Percentiles rank a stretch among this genome's conserved stretches.
Conservation (phyloP, 2,797 vertebrate species). For the Microctenopoma lineatum region DNA sequence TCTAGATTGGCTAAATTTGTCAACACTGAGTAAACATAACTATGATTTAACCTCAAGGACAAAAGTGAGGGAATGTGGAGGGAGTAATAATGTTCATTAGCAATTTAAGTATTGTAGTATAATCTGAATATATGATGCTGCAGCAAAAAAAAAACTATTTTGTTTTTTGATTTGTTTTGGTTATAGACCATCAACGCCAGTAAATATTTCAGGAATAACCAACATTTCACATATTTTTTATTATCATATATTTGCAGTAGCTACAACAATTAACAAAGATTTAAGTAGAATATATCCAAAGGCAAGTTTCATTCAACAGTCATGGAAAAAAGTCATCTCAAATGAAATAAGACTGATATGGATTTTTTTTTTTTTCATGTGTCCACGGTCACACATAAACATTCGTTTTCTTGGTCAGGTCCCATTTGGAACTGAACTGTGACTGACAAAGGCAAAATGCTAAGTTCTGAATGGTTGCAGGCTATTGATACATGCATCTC, state of each 20-base stretch:
- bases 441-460: conserved; percentile 77
- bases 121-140: neutral
- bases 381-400: conserved; percentile 65
- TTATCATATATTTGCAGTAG: conserved; percentile 75
- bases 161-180: no score
- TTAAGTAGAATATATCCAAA: conserved; percentile 77
- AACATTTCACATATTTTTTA: conserved; percentile 72
- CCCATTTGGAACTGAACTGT: conserved; percentile 51
- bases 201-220: conserved; percentile 1
- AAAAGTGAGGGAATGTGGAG: neutral
- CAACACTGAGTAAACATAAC: neutral
- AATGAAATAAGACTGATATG: conserved; percentile 77
- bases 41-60: no score
- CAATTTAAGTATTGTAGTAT: neutral
- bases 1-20: neutral
- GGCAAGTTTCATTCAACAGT: conserved; percentile 75
- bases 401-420: conserved; percentile 73
- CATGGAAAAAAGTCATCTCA: conserved; percentile 59
- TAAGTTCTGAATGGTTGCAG: conserved; percentile 67
- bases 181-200: no score
- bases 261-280: conserved; percentile 81
- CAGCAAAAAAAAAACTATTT: no score
- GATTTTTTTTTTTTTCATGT: conserved; percentile 50
- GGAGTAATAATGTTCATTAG: neutral
- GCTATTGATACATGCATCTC: conserved; percentile 81